Base-by-base conservation (phyloP, 2,113 vertebrate genomes). In the Bombycilla garrulus region DNA sequence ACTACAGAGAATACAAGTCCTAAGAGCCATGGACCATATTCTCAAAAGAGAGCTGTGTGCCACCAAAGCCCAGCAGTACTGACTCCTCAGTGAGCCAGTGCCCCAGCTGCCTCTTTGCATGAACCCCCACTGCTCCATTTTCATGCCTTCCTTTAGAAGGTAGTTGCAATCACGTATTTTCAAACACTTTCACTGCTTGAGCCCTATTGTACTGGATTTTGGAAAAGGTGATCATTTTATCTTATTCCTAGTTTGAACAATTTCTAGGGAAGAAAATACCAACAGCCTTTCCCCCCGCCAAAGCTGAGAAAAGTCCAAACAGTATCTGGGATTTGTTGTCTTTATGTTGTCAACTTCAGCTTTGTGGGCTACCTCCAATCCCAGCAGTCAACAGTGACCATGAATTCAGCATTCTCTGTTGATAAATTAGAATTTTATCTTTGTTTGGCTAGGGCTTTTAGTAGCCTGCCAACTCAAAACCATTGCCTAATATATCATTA, bases 391-490 rank as follows among this genome's bases (percentile, higher is more conserved):
- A 64, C 57, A 90, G n/a, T 60, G 79, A 66, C 85, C 33, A 36
- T 86, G 90, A 95, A 94, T 96, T 95, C 64, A 66, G 50, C 87
- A 58, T 90, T 91, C 85, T 81, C 26, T 94, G 67, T 83, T 91
- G 93, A 95, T 80, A 90, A 90, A 96, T 95, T 86, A 56, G 72
- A 36, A 56, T 93, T 96, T 97, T 95, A 83, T 96, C 94, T 88
- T 80, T 92, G 79, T 86, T 95, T 96, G 88, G 54, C 85, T 95
- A 50, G 76, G 56, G 47, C 60, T 93, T 96, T 88, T 96, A 93
- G 85, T 94, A 80, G 67, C 36, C 84, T 96, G 95, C 90, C 95
- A 96, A 60, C 85, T 95, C 76, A 93, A 95, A 96, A 77, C 79
- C 93, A 20, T 94, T 96, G 90, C 90, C 67, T 94, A 92, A 96